Evolutionary conservation across 2,888 invertebrate genomes (phyloP).

Genomic region (Scrobipalpa costella): DNA sequence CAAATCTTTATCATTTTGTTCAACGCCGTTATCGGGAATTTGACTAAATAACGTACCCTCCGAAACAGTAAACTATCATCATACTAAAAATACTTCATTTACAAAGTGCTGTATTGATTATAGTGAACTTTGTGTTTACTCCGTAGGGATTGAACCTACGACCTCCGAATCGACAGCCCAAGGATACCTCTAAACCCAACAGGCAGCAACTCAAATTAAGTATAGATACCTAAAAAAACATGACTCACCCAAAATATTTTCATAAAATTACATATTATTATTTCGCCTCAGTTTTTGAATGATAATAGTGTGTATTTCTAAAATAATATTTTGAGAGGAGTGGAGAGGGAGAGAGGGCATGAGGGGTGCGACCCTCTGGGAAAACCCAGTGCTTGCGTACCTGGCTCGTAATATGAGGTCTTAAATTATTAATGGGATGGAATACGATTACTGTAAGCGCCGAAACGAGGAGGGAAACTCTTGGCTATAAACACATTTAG

Average conservation of each 20-base stretch:
- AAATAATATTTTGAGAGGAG: not conserved
- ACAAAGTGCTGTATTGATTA: no score
- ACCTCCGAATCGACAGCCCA: no score
- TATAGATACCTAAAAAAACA: no score
- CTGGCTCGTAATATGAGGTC: not conserved
- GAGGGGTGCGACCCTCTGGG: slow-evolving; percentile 1
- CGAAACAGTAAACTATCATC: no score
- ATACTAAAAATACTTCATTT: no score
- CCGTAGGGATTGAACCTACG: no score
- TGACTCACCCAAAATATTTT: not conserved
- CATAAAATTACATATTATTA: not conserved
- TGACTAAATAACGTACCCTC: no score
- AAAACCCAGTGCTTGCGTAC: not conserved
- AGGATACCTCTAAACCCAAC: no score
- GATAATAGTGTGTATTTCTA: not conserved
- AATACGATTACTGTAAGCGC: not conserved
- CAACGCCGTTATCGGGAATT: no score
- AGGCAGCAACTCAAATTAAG: no score
- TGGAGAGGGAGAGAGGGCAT: not conserved
- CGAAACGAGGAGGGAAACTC: not conserved
- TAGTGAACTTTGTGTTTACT: no score
- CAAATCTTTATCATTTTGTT: no score
- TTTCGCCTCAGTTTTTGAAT: slow-evolving; percentile 3
- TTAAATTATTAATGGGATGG: not conserved
- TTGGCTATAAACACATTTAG: slow-evolving; percentile 2